Conservation (phyloP, 2,888 invertebrate species). For the Actias luna region DNA sequence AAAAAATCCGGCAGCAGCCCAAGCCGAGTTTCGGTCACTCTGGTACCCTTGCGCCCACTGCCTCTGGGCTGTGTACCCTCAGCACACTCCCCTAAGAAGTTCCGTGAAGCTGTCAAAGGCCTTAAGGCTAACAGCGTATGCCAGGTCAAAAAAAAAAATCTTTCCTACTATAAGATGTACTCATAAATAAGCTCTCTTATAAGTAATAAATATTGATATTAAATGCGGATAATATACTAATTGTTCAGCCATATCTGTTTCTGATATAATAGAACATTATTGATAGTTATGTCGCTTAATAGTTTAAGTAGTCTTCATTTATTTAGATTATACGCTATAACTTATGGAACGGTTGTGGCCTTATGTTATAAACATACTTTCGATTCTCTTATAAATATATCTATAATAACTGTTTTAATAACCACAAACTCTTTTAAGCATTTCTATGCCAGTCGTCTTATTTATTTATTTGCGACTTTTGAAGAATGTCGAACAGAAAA, state of each 20-base stretch:
- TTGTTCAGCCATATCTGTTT: not conserved
- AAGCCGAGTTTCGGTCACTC: no score
- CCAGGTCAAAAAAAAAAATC: no score
- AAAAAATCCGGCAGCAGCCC: no score
- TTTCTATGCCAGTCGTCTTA: not conserved
- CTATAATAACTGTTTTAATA: not conserved
- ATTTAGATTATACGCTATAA: not conserved
- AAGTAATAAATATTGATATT: not conserved
- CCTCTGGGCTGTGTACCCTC: no score
- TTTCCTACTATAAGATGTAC: no score
- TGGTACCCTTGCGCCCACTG: no score
- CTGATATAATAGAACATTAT: not conserved
- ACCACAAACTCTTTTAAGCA: not conserved
- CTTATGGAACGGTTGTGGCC: not conserved
- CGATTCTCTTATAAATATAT: not conserved
- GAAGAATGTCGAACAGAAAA: not conserved
- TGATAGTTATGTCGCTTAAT: not conserved
- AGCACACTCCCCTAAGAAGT: no score
- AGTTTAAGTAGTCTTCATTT: not conserved
- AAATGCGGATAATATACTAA: not conserved
- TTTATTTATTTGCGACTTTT: not conserved
- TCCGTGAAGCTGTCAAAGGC: no score
- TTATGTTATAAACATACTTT: not conserved
- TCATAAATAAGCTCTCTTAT: not conserved
- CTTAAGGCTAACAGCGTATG: no score